Conservation (phyloP, 1,140 invertebrate species). For the Eriocheir sinensis region DNA sequence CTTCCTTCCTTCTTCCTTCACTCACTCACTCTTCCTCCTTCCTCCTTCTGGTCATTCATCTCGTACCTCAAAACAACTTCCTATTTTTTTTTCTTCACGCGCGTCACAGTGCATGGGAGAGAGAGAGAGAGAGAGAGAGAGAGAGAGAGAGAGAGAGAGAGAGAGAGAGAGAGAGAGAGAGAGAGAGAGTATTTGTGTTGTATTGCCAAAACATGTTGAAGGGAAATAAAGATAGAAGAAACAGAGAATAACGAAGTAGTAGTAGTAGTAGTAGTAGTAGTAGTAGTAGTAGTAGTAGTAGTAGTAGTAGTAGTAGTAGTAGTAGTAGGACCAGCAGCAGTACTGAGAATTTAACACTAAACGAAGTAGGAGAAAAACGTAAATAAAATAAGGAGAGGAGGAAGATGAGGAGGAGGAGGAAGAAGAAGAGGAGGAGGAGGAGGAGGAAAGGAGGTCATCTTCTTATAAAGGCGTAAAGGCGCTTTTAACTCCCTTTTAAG, state of each 20-base stretch:
- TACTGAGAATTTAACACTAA: too few relatives aligned
- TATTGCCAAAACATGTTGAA: too few relatives aligned
- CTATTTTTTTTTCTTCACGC: not conserved
- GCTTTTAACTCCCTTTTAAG: too few relatives aligned
- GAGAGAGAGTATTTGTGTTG: too few relatives aligned
- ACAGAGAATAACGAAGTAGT: not conserved
- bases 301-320: slow-evolving; percentile 7
- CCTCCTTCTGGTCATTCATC: not conserved
- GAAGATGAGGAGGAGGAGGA: not conserved
- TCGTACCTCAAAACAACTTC: not conserved
- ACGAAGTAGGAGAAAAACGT: too few relatives aligned
- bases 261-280: not conserved
- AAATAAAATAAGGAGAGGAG: too few relatives aligned
- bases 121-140: not conserved
- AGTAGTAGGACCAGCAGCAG: not conserved
- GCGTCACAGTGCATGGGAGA: not conserved
- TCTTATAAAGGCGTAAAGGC: too few relatives aligned
- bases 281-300: slow-evolving; percentile 8
- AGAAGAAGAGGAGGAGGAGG: not conserved
- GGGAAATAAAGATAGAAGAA: too few relatives aligned
- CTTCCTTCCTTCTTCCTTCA: too few relatives aligned
- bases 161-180: too few relatives aligned
- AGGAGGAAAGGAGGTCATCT: not conserved
- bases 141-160: not conserved
- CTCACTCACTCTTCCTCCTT: not conserved